phyloP scores from a whole-genome alignment of 2,888 invertebrate species.

The Metacarcinus magister region DNA sequence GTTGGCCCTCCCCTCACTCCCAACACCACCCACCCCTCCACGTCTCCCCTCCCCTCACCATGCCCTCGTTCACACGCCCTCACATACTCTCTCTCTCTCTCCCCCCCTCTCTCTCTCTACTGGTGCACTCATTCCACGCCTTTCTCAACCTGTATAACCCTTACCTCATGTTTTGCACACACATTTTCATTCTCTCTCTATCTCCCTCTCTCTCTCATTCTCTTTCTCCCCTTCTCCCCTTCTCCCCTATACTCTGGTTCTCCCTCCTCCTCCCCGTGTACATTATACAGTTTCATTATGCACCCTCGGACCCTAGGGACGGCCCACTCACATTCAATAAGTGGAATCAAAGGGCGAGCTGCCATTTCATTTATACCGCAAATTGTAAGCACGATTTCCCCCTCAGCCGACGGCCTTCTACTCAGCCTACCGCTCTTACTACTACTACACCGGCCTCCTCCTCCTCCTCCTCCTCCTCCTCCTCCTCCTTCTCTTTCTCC shows the following conservation, averaged over 20 bases:
- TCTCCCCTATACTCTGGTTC: background rate
- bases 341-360: slow-evolving; percentile 66
- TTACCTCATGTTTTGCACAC: background rate
- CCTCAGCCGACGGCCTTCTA: background rate
- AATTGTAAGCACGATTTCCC: slow-evolving; percentile 28
- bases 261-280: background rate
- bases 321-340: slow-evolving; percentile 65
- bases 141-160: background rate
- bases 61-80: too few species aligned
- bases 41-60: background rate
- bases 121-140: background rate
- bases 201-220: background rate
- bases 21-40: background rate
- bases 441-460: background rate
- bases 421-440: background rate
- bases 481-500: background rate
- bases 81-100: background rate
- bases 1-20: background rate
- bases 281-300: slow-evolving; percentile 57
- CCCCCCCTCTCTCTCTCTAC: background rate
- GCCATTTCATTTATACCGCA: slow-evolving; percentile 62
- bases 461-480: background rate
- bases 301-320: slow-evolving; percentile 59
- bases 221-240: background rate
- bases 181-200: background rate